Base-by-base conservation (phyloP, 2,888 invertebrate genomes). In the Acrobasis repandana region DNA sequence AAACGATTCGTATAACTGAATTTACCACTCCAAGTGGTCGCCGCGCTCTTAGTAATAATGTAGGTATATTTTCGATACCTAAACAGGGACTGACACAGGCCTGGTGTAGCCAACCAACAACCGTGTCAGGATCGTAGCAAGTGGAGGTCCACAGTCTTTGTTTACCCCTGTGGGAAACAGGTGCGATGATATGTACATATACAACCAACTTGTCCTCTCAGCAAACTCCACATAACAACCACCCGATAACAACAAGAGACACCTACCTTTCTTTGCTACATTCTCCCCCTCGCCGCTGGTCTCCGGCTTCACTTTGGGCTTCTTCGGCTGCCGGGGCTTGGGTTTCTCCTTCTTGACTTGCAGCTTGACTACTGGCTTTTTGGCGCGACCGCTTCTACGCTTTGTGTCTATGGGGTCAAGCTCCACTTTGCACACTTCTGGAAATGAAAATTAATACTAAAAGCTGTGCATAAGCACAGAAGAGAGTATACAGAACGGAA, bases 251-350 rank as follows among this genome's bases (percentile, higher is more conserved):
- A 43, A 11, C 1, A 38, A 20, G 6, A 54, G 14, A 33, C 61
- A 67, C 68, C 64, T 65, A 68, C 67, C 68, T 68, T 67, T 67
- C 10, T 64, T 66, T 49, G 56, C 63, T 38, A 16, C 49, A 6
- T 63, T 60, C 46, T 28, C 56, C 33, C 58, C 57, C 16, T 56
- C 62, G 46, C 49, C 52, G 11, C 11, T 58, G 49, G 9, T 67
- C 56, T 63, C 66, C 50, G 63, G 34, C 34, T 68, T 64, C 2
- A 56, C 67, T 9, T 65, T 66, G 14, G 48, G 28, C n/a, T 63
- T 63, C 8, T 54, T 49, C 34, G 43, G 61, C 3, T 61, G 54
- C 8, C 57, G 43, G 11, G 54, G 60, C 18, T 57, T 56, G 10
- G 16, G n/a, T 38, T 57, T 54, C 47, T 65, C 63, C 50, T 28